Conservation (phyloP, 2,888 invertebrate genomes). For the Netelia fuscicornis region DNA sequence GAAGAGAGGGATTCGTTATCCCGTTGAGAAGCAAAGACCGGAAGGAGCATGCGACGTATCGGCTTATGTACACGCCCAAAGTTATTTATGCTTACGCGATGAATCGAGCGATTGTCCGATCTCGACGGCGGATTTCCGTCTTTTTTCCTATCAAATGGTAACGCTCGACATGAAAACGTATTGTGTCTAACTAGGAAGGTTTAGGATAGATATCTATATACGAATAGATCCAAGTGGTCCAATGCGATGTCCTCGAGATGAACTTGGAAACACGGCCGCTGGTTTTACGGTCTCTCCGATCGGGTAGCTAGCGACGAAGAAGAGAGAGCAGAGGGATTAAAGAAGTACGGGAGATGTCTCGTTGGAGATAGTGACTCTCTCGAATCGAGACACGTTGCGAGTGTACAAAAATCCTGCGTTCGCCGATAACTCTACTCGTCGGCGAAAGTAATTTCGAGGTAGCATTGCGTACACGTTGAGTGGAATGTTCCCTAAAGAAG, state of each 20-base stretch:
- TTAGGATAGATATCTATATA: no score
- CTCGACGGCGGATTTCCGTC: conserved; percentile 39
- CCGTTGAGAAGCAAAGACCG: not conserved
- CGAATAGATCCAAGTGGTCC: no score
- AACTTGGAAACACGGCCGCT: not conserved
- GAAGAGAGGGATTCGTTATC: not conserved
- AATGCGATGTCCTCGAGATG: not conserved
- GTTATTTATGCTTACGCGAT: conserved; percentile 18
- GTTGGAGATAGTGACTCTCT: not conserved
- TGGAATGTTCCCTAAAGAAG: conserved; percentile 25
- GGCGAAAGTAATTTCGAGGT: conserved; percentile 60
- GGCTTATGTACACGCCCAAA: conserved; percentile 61
- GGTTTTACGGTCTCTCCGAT: not conserved
- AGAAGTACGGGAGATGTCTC: not conserved
- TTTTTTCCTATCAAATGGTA: not conserved
- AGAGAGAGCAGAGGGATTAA: not conserved
- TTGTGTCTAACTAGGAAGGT: not conserved
- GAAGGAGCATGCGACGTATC: conserved; percentile 1
- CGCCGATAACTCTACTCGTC: conserved; percentile 25
- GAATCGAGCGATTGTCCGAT: conserved; percentile 43
- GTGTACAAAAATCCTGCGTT: conserved; percentile 14
- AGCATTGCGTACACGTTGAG: conserved; percentile 25
- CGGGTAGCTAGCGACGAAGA: conserved; percentile 55
- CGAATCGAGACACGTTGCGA: not conserved
- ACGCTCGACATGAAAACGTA: not conserved